These are phyloP conservation scores for Bedellia somnulentella DNA, from an alignment of 2,888 invertebrate species.

Conservation along the genomic window DNA sequence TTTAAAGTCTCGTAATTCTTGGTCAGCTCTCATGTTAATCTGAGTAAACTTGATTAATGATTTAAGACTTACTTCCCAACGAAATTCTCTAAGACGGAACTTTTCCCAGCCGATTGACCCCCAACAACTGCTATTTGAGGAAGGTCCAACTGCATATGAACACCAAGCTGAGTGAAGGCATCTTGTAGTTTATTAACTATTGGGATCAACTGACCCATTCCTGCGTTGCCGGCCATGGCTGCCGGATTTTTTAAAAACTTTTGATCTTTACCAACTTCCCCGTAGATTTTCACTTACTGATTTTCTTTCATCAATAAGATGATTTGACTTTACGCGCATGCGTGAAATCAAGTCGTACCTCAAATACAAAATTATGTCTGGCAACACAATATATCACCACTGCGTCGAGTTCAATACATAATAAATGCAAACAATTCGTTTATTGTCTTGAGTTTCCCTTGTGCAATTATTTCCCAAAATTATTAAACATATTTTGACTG, in stretches of 20 bases:
- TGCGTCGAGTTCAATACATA: too few species aligned
- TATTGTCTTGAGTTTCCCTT: too few species aligned
- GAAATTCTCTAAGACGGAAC: constrained; percentile 99
- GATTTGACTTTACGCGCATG: constrained; percentile 31
- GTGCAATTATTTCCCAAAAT: too few species aligned
- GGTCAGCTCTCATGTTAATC: too few species aligned
- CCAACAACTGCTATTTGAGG: constrained; percentile 99
- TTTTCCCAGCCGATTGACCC: constrained; percentile 99
- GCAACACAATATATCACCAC: too few species aligned
- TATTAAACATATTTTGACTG: too few species aligned
- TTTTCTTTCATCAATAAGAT: constrained; percentile 52
- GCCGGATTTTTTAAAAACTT: constrained; percentile 39
- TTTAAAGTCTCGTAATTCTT: too few species aligned
- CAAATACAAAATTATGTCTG: too few species aligned
- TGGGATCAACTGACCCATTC: constrained; percentile 99
- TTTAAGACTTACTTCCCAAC: constrained; percentile 98
- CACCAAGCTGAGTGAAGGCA: constrained; percentile 98
- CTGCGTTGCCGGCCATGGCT: constrained; percentile 71
- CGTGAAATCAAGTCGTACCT: constrained; percentile 23
- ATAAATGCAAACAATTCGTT: too few species aligned
- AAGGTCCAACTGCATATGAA: constrained; percentile 96
- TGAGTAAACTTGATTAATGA: too few species aligned
- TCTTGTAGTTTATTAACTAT: constrained; percentile 99
- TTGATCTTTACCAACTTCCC: constrained; percentile 45
- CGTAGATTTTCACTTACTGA: constrained; percentile 49